Percentiles rank a stretch among this genome's conserved stretches.
Conservation (phyloP, 2,888 invertebrate genomes). For the Acholoe squamosa region DNA sequence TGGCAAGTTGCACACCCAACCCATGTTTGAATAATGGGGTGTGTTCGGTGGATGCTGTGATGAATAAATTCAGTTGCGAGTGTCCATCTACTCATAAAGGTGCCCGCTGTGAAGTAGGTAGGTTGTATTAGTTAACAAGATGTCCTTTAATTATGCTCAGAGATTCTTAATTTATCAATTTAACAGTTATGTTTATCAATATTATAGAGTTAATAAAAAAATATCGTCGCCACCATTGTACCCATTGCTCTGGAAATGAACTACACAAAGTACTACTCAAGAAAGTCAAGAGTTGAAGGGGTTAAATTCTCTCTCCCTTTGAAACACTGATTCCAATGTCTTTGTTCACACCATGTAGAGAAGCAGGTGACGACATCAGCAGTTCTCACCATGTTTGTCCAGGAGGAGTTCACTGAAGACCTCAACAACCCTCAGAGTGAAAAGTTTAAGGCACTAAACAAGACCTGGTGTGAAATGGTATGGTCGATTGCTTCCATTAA, state of each 20-base stretch:
- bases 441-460: constrained; percentile 18
- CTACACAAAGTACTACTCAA: neutral
- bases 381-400: constrained; percentile 29
- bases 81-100: neutral
- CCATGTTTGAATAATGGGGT: neutral
- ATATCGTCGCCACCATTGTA: neutral
- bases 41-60: neutral
- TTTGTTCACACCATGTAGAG: neutral
- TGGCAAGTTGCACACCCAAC: neutral
- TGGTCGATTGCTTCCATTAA: neutral
- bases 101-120: neutral
- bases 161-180: neutral
- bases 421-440: constrained; percentile 38
- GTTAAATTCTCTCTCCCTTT: too few relatives aligned
- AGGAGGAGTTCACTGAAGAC: constrained; percentile 34
- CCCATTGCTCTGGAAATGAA: neutral
- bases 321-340: too few relatives aligned
- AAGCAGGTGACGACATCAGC: neutral
- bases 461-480: constrained; percentile 46
- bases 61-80: neutral
- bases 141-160: neutral
- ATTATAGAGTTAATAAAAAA: neutral
- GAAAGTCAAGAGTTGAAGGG: neutral
- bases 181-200: neutral
- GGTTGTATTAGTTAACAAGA: neutral